Evolutionary conservation across 2,113 vertebrate species (phyloP).

Genomic region (Rhagologus leucostigma): DNA sequence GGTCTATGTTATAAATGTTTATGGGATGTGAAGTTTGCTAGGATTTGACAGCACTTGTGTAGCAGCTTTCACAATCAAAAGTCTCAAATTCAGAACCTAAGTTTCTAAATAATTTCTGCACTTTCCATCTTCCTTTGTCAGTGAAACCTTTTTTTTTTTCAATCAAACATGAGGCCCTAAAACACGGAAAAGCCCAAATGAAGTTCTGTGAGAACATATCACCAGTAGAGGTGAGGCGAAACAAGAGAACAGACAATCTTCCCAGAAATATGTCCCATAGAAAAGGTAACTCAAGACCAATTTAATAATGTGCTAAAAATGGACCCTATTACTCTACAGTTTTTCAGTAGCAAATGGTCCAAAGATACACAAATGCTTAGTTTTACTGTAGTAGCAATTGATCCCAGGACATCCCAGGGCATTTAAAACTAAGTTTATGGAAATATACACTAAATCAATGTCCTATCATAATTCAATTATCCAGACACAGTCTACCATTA

Average conservation of each 20-base stretch:
- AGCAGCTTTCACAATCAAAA: not conserved
- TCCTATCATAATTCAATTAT: not conserved
- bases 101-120: not conserved
- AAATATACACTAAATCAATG: not conserved
- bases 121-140: not conserved
- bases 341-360: not conserved
- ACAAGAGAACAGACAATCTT: not conserved
- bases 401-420: not conserved
- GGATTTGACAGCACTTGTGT: not conserved
- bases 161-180: rapidly evolving
- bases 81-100: not conserved
- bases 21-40: not conserved
- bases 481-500: not conserved
- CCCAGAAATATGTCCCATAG: not conserved
- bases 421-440: not conserved
- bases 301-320: not conserved
- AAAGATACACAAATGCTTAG: not conserved
- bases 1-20: not conserved
- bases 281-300: not conserved
- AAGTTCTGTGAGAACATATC: not conserved
- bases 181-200: not conserved
- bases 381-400: not conserved
- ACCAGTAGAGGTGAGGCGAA: rapidly evolving
- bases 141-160: not conserved
- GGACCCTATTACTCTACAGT: not conserved